Percentiles rank a stretch among this genome's conserved stretches.
phyloP scores from a whole-genome alignment of 2,797 vertebrate genomes.

The Microtus obscurus region DNA sequence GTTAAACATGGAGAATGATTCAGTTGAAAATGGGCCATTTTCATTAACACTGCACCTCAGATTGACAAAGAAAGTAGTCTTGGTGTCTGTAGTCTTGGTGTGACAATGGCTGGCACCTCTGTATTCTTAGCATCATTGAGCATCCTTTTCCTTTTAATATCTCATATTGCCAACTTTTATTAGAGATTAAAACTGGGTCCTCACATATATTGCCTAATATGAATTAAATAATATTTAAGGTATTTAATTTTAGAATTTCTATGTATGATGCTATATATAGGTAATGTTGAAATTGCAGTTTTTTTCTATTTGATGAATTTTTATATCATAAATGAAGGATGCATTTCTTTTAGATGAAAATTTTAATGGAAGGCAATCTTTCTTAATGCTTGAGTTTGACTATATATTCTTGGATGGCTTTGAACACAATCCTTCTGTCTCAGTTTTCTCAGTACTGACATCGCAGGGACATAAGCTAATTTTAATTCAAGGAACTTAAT shows the following conservation, averaged over 20 bases:
- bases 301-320: neutral
- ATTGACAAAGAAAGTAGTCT: neutral
- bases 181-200: neutral
- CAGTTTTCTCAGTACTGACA: neutral
- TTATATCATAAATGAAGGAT: conserved; percentile 9
- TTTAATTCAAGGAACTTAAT: conserved; percentile 25
- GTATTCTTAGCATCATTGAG: neutral
- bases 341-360: conserved; percentile 43
- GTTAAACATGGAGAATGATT: conserved; percentile 41
- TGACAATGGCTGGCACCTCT: neutral
- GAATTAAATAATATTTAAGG: conserved; percentile 25
- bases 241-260: conserved; percentile 10
- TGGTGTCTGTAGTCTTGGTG: neutral
- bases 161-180: conserved; percentile 2
- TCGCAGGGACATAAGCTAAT: neutral
- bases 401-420: neutral
- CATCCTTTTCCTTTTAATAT: neutral
- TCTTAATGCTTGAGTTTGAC: neutral
- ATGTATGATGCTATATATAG: neutral
- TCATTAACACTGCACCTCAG: neutral
- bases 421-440: neutral
- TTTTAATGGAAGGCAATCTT: neutral
- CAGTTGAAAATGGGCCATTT: conserved; percentile 43
- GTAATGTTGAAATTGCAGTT: neutral
- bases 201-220: neutral